Evolutionary conservation across 2,888 invertebrate genomes (phyloP).

Genomic region (Apamea anceps): DNA sequence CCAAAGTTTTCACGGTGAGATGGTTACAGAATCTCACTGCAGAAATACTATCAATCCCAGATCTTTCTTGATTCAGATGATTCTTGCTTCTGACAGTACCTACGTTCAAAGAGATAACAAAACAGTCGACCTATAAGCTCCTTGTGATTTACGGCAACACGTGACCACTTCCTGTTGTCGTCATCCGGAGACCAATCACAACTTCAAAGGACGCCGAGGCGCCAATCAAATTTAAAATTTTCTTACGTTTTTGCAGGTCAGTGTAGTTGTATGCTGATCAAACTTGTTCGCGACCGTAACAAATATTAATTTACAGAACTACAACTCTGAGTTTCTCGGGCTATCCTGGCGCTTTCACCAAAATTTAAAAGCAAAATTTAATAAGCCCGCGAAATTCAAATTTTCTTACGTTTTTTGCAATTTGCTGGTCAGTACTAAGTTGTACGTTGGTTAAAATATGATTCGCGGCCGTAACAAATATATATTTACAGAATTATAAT

Average conservation of each 20-base stretch:
- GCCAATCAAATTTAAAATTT: too few relatives aligned
- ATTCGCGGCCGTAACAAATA: too few relatives aligned
- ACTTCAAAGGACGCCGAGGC: too few relatives aligned
- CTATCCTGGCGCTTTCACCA: not conserved
- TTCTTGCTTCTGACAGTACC: not conserved
- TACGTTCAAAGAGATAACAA: not conserved
- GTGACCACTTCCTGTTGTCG: not conserved
- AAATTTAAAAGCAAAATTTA: too few relatives aligned
- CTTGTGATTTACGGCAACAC: not conserved
- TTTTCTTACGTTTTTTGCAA: too few relatives aligned
- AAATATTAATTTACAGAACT: not conserved
- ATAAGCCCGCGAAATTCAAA: too few relatives aligned
- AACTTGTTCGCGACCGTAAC: not conserved
- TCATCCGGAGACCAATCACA: not conserved
- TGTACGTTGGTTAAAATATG: too few relatives aligned
- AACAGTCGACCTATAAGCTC: not conserved
- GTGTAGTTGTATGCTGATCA: too few relatives aligned
- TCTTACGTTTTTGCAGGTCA: not conserved
- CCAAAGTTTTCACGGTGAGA: too few relatives aligned
- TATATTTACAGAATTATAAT: too few relatives aligned
- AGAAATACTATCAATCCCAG: not conserved
- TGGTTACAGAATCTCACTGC: too few relatives aligned
- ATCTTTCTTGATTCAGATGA: not conserved
- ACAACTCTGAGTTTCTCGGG: not conserved
- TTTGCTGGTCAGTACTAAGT: too few relatives aligned